Evolutionary conservation across 2,797 vertebrate genomes (phyloP), one percentile per base, ranked within the genome.

Genomic region (Aphelocoma californica): DNA sequence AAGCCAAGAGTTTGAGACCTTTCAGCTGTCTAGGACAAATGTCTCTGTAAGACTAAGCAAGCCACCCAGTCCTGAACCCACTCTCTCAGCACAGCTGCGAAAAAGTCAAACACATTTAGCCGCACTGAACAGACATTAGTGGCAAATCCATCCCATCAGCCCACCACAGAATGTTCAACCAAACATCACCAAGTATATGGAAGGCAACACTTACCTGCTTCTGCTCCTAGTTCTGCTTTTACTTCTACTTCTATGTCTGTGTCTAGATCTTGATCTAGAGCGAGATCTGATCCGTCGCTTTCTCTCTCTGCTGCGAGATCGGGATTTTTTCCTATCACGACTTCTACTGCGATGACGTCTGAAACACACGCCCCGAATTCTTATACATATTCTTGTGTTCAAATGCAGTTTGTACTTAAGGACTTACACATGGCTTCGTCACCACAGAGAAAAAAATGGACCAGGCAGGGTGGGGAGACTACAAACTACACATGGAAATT

Each of bases 261-360:
- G 99, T 96, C 99, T 99, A 96, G 98, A 98, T 95, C 98, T 98
- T 64, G 99, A 99, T 89, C 98, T 98, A 10, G 99, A 99, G 44
- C 98, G 98, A 75, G 99, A 99, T 85, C 98, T 97, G 18, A 98
- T 92, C 70, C 99, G 98, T 38, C 98, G 98, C 97, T 99, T 99
- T 95, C 97, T 98, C 34, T 99, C 98, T 72, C 98, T 97, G 96
- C 98, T 99, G 96, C 98, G 98, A 40, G 98, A 99, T 24, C 98
- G 97, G 14, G 99, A 99, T 32, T 98, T 98, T 88, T 98, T 98
- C 80, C 98, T 98, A 79, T 99, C 99, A 16, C 98, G 98, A 93
- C 99, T 99, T 98, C 97, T 98, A 98, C 99, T 99, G 87, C 98
- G 99, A 97, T 99, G 99, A 34, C 98, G 98, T 88, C 99, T 99